Percentiles rank a stretch among this genome's conserved stretches.
Conservation (phyloP, 2,888 invertebrate genomes). For the Barypeithes pellucidus region DNA sequence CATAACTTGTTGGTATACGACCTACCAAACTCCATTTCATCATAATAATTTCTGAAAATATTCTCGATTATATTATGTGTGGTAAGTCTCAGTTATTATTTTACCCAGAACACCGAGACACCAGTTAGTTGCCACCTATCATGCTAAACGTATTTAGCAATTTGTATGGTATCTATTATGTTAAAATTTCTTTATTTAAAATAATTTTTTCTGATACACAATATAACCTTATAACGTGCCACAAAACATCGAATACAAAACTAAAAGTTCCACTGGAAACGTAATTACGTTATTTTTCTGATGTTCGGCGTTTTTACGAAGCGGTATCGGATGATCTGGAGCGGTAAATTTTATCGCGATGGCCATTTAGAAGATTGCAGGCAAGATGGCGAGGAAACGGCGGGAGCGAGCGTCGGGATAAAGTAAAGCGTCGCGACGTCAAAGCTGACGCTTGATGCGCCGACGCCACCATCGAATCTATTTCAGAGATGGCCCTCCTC, state of each 20-base stretch:
- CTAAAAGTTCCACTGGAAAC: conserved; percentile 26
- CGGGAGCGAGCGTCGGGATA: conserved; percentile 55
- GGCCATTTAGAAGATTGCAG: conserved; percentile 71
- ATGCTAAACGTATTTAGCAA: too few relatives aligned
- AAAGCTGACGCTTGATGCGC: conserved; percentile 60
- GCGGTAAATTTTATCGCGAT: conserved; percentile 69
- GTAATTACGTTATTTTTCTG: conserved; percentile 49
- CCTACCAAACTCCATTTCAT: too few relatives aligned
- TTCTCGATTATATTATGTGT: too few relatives aligned
- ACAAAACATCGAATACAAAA: conserved; percentile 37
- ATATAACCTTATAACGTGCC: conserved; percentile 7
- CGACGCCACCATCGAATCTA: conserved; percentile 66
- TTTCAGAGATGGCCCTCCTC: conserved; percentile 70
- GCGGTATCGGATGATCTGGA: conserved; percentile 58
- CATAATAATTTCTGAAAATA: too few relatives aligned
- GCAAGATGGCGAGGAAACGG: conserved; percentile 67
- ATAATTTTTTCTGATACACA: too few relatives aligned
- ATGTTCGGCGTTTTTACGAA: conserved; percentile 50
- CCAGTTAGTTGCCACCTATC: too few relatives aligned
- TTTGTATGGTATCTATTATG: too few relatives aligned
- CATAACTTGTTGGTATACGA: too few relatives aligned
- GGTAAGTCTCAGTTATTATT: too few relatives aligned
- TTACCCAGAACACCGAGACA: too few relatives aligned
- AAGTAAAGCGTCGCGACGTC: conserved; percentile 64
- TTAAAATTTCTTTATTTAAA: neutral